phyloP scores from a whole-genome alignment of 2,797 vertebrate genomes.

The Monodelphis domestica region DNA sequence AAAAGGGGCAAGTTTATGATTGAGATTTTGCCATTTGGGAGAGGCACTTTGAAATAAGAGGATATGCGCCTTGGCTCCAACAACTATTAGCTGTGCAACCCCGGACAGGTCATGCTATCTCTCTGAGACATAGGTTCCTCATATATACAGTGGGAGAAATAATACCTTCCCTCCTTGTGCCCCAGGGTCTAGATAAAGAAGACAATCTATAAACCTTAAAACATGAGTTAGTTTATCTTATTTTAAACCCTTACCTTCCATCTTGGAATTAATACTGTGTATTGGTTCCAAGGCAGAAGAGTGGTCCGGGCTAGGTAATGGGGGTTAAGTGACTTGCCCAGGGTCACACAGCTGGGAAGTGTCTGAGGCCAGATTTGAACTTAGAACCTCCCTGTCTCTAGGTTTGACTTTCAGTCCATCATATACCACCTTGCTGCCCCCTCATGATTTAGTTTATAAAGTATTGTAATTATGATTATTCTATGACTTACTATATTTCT shows the following conservation, averaged over 20 bases:
- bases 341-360: too few relatives aligned
- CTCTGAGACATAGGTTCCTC: not conserved
- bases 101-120: not conserved
- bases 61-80: not conserved
- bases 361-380: too few relatives aligned
- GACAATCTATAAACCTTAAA: not conserved
- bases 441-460: not conserved
- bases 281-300: too few relatives aligned
- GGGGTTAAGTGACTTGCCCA: too few relatives aligned
- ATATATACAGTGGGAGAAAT: not conserved
- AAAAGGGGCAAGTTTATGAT: not conserved
- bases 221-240: not conserved
- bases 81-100: not conserved
- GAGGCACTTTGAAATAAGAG: not conserved
- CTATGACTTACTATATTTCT: not conserved
- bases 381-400: too few relatives aligned
- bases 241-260: too few relatives aligned
- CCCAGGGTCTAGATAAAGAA: not conserved
- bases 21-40: not conserved
- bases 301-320: too few relatives aligned
- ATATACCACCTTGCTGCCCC: too few relatives aligned
- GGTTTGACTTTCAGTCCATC: too few relatives aligned
- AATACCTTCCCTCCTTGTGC: not conserved
- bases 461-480: not conserved
- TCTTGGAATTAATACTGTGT: too few relatives aligned